Evolutionary conservation across 2,797 vertebrate species (phyloP).

Genomic region (Parauchenoglanis ngamensis): DNA sequence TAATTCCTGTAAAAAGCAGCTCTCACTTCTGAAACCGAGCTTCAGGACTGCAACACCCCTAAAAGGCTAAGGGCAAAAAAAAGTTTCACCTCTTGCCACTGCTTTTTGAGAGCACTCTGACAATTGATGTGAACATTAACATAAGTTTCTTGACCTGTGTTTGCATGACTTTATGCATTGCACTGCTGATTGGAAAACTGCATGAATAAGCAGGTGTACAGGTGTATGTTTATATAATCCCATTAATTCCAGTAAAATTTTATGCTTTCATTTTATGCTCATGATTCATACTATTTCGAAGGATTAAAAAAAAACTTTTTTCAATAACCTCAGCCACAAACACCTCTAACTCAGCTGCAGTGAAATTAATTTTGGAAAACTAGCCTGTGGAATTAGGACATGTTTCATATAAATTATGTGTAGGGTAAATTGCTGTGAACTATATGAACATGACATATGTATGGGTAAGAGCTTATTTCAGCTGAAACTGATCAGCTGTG

Average conservation of each 20-base stretch:
- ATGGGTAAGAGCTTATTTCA: background rate
- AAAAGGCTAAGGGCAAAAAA: background rate
- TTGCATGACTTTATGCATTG: background rate
- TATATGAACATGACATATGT: too few relatives aligned
- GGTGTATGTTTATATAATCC: background rate
- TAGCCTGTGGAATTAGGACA: background rate
- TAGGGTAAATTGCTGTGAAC: background rate
- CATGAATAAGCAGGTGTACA: background rate
- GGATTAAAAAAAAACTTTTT: background rate
- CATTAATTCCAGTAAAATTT: background rate
- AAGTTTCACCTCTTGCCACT: background rate
- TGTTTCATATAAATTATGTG: background rate
- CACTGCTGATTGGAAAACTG: background rate
- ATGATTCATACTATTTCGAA: background rate
- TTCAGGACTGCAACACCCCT: background rate
- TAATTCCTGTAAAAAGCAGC: background rate
- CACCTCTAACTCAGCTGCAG: background rate
- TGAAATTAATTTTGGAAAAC: background rate
- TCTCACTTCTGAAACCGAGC: background rate
- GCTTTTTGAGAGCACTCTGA: background rate
- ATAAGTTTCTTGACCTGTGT: background rate
- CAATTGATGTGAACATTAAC: background rate
- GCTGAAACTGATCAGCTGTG: background rate
- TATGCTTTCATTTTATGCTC: background rate
- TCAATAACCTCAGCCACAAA: background rate